Conservation (phyloP, 2,113 vertebrate species). For the Chamaetylas fuelleborni region DNA sequence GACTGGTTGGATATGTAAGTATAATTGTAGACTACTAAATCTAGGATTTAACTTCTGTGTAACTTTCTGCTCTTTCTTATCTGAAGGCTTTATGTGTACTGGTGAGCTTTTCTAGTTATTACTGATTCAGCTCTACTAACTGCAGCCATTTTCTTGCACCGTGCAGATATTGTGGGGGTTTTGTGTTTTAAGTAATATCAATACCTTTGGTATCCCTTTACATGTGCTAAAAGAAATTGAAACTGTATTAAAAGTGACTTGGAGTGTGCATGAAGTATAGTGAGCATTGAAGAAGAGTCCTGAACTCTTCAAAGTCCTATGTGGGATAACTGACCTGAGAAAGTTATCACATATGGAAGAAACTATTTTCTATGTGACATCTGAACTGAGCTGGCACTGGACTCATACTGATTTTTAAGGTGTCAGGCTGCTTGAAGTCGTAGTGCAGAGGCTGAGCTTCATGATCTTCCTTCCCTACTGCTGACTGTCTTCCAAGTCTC, state of each 20-base stretch:
- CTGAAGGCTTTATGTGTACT: not conserved
- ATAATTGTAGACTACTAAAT: not conserved
- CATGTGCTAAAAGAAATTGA: not conserved
- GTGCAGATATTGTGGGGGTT: not conserved
- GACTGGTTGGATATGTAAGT: not conserved
- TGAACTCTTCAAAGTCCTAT: not conserved
- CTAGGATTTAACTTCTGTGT: not conserved
- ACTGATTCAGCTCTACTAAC: not conserved
- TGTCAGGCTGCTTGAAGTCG: not conserved
- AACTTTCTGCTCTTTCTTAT: not conserved
- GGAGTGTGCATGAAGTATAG: not conserved
- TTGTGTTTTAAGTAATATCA: not conserved
- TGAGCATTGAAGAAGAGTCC: not conserved
- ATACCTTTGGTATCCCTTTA: not conserved
- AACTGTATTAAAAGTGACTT: not conserved
- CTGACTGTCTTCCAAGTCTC: not conserved
- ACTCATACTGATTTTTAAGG: not conserved
- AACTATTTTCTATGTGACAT: not conserved
- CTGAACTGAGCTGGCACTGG: not conserved
- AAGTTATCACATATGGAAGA: not conserved
- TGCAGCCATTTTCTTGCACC: not conserved
- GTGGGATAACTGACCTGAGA: not conserved
- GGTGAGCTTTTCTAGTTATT: not conserved
- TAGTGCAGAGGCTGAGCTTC: not conserved
- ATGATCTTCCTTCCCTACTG: not conserved